Evolutionary conservation across 2,888 invertebrate genomes (phyloP).

Genomic region (Cheiracanthium punctorium): DNA sequence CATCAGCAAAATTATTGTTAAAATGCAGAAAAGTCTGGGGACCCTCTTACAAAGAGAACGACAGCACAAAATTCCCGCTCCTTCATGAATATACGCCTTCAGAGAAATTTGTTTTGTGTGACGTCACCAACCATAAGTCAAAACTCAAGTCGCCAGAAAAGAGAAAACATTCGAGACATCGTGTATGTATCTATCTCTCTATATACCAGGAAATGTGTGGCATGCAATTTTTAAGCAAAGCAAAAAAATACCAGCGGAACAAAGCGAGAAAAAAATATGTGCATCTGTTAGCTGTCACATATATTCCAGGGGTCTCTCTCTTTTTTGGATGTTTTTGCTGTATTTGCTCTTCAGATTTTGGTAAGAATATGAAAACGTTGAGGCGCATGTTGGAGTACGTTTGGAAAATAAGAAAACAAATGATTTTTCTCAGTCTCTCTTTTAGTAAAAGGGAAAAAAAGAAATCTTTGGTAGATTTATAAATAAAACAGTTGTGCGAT

Average conservation of each 20-base stretch:
- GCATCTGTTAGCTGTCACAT: background rate
- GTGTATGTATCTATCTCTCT: background rate
- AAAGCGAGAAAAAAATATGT: background rate
- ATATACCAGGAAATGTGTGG: background rate
- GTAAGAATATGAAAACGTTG: background rate
- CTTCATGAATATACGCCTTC: constrained; percentile 24
- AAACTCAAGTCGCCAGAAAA: background rate
- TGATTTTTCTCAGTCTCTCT: too few relatives aligned
- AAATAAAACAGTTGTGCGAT: too few relatives aligned
- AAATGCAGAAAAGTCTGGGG: background rate
- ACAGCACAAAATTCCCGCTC: background rate
- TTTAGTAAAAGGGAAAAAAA: too few relatives aligned
- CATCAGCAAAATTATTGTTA: background rate
- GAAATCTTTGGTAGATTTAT: too few relatives aligned
- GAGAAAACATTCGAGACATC: background rate
- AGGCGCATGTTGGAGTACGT: too few relatives aligned
- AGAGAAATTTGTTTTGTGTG: constrained; percentile 30
- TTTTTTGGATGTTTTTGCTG: background rate
- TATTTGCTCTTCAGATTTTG: background rate
- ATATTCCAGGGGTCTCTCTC: background rate
- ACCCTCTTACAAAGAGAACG: background rate
- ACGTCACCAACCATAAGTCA: constrained; percentile 14
- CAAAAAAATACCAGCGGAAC: background rate
- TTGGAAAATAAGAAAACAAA: too few relatives aligned
- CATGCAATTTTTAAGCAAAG: background rate